Evolutionary conservation across 2,113 vertebrate species (phyloP).

Genomic region (Balaenoptera acutorostrata): DNA sequence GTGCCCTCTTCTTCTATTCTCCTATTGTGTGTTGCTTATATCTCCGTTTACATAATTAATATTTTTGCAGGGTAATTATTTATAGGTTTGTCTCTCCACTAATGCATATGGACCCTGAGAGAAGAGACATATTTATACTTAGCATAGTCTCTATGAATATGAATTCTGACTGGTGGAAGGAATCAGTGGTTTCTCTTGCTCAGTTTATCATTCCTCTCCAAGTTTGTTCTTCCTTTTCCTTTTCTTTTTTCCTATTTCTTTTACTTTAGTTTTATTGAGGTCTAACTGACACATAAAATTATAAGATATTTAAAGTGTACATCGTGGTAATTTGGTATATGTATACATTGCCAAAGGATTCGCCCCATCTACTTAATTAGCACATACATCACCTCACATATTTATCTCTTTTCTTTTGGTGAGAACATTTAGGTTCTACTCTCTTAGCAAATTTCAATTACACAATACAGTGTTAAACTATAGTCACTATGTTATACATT

Average conservation of each 20-base stretch:
- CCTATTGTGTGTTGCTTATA: neutral
- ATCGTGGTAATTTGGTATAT: neutral
- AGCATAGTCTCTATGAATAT: neutral
- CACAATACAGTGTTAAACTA: neutral
- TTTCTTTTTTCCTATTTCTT: neutral
- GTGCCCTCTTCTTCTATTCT: neutral
- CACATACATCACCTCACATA: neutral
- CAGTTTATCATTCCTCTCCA: neutral
- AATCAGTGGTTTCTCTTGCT: neutral
- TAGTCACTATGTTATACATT: neutral
- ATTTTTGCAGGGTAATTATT: neutral
- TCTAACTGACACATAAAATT: neutral
- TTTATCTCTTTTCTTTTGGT: neutral
- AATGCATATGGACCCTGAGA: neutral
- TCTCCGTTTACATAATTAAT: neutral
- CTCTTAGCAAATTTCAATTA: neutral
- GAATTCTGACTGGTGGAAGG: neutral
- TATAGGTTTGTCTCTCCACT: neutral
- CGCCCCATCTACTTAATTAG: neutral
- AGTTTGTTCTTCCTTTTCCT: neutral
- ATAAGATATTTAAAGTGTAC: neutral
- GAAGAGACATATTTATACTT: neutral
- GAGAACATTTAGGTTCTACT: neutral
- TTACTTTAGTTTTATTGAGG: neutral
- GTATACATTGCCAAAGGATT: neutral